These are phyloP conservation scores for Turdus rufiventris DNA, from an alignment of 2,113 vertebrate species.

Conservation along the genomic window DNA sequence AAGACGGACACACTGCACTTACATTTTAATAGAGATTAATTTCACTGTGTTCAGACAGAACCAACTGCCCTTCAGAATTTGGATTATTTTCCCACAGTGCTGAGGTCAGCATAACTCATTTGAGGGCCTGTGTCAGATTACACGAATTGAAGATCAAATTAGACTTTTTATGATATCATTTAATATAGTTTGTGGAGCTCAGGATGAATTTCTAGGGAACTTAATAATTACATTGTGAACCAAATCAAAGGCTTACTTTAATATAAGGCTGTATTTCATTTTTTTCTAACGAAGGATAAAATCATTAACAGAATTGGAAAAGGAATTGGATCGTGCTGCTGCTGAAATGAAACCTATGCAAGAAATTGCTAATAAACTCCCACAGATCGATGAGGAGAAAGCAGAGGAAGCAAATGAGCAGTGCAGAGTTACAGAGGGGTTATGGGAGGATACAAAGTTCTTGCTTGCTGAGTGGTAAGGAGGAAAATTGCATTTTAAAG, in stretches of 20 bases:
- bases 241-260: background rate
- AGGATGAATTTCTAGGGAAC: background rate
- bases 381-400: constrained; percentile 37
- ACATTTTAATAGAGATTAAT: background rate
- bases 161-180: constrained; percentile 1
- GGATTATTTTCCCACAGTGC: background rate
- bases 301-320: constrained; percentile 79
- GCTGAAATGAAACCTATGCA: constrained; percentile 75
- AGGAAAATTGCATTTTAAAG: background rate
- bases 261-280: background rate
- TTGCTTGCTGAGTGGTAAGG: constrained; percentile 80
- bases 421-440: constrained; percentile 65
- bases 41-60: background rate
- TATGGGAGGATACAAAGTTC: constrained; percentile 81
- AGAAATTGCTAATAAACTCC: constrained; percentile 67
- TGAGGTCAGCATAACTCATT: background rate
- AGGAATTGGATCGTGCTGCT: constrained; percentile 73
- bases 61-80: background rate
- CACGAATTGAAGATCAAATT: background rate
- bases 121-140: background rate
- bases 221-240: background rate
- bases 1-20: background rate
- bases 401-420: constrained; percentile 62
- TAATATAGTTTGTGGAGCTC: background rate
- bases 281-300: constrained; percentile 78